Conservation (phyloP, 2,888 invertebrate genomes). For the Lamellibrachia columna region DNA sequence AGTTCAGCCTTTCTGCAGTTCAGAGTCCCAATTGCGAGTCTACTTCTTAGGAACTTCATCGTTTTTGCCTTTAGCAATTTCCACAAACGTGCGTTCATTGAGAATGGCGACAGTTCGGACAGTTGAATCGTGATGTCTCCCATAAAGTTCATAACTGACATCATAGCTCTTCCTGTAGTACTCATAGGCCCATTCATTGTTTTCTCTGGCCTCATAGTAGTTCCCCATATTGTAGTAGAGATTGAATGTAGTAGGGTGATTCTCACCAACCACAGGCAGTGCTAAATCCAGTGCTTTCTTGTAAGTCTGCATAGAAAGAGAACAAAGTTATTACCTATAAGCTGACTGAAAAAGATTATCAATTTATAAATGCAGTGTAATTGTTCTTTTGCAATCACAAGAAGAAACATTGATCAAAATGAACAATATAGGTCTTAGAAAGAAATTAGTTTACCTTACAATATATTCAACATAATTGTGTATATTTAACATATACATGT, state of each 20-base stretch:
- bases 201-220: slow-evolving; percentile 39
- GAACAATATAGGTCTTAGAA: too few species aligned
- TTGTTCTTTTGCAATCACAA: too few species aligned
- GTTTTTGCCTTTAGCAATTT: slow-evolving; percentile 33
- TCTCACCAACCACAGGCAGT: slow-evolving; percentile 33
- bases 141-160: slow-evolving; percentile 22
- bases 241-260: slow-evolving; percentile 36
- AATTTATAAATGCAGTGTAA: too few species aligned
- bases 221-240: slow-evolving; percentile 43
- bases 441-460: too few species aligned
- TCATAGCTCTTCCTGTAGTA: slow-evolving; percentile 7
- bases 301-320: slow-evolving; percentile 36
- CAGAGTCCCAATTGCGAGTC: too few species aligned
- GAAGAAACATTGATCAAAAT: too few species aligned
- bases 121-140: slow-evolving; percentile 31
- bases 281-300: slow-evolving; percentile 33
- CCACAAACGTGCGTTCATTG: slow-evolving; percentile 36
- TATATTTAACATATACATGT: too few species aligned
- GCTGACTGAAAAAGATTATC: too few species aligned
- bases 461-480: too few species aligned
- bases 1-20: too few species aligned
- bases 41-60: slow-evolving; percentile 32
- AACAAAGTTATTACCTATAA: too few species aligned
- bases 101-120: slow-evolving; percentile 35
- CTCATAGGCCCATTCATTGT: slow-evolving; percentile 31